phyloP scores from a whole-genome alignment of 2,888 invertebrate genomes.

The Lissocephala sabroskyi region DNA sequence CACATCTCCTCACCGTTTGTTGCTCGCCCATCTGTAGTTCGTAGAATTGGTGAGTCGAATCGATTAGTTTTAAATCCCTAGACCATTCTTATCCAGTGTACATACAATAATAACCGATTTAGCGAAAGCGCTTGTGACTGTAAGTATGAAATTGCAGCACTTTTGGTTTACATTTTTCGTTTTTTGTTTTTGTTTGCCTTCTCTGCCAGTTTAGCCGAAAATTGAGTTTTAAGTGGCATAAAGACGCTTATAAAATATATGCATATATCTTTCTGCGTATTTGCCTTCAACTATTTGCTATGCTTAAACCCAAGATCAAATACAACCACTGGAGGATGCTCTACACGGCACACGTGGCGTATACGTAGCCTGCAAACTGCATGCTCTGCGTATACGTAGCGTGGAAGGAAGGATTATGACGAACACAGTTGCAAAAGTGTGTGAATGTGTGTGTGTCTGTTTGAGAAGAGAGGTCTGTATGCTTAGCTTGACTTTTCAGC shows the following conservation, averaged over 20 bases:
- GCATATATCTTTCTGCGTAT: neutral
- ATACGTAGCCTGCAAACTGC: neutral
- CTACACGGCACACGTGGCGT: no score
- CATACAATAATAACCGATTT: slow-evolving; percentile 6
- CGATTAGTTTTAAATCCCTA: slow-evolving; percentile 11
- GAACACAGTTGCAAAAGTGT: neutral
- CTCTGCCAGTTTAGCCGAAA: slow-evolving; percentile 30
- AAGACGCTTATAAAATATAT: neutral
- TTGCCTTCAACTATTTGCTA: no score
- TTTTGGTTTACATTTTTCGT: neutral
- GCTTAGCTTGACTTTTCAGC: neutral
- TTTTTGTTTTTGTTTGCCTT: slow-evolving; percentile 18
- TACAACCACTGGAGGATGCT: no score
- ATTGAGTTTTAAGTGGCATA: slow-evolving; percentile 34
- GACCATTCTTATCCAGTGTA: neutral
- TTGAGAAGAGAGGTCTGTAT: no score
- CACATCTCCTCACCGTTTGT: slow-evolving; percentile 26
- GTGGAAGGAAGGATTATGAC: no score
- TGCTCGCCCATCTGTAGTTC: slow-evolving; percentile 55
- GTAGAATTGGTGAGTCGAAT: slow-evolving; percentile 56
- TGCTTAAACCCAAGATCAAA: no score
- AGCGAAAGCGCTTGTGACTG: slow-evolving; percentile 7
- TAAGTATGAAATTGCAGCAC: slow-evolving; percentile 18
- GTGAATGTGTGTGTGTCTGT: neutral
- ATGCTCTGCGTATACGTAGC: no score